Conservation (phyloP, 2,888 invertebrate species). For the Scaptodrosophila latifasciaeformis region DNA sequence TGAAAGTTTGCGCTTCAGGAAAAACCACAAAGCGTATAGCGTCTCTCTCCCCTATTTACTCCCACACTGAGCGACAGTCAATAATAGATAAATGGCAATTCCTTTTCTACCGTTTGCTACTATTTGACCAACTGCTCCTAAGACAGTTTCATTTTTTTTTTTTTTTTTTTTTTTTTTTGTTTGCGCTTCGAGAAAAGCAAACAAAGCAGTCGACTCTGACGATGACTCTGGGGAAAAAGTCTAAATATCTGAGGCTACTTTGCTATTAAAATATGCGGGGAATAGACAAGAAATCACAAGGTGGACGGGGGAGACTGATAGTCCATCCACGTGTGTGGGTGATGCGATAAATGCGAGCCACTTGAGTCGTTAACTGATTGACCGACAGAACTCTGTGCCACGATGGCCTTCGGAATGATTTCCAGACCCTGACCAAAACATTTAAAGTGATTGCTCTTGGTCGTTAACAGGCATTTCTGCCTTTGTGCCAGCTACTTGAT, state of each 20-base stretch:
- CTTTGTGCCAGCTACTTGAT: constrained; percentile 13
- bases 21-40: background rate
- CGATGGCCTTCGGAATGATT: background rate
- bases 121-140: constrained; percentile 29
- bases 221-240: constrained; percentile 4
- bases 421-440: constrained; percentile 21
- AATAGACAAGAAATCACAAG: background rate
- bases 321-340: constrained; percentile 15
- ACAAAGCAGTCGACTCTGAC: constrained; percentile 16
- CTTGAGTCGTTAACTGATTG: constrained; percentile 39
- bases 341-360: constrained; percentile 41
- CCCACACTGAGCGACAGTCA: constrained; percentile 42
- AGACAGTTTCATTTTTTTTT: constrained; percentile 23
- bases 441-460: constrained; percentile 54
- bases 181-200: constrained; percentile 53
- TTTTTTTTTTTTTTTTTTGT: constrained; percentile 46
- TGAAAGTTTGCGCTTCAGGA: constrained; percentile 20
- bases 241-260: constrained; percentile 37
- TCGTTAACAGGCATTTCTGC: constrained; percentile 14
- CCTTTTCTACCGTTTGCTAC: constrained; percentile 45
- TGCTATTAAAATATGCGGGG: constrained; percentile 66
- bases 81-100: constrained; percentile 66
- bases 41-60: constrained; percentile 1
- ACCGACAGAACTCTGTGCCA: constrained; percentile 18
- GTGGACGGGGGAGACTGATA: background rate